Evolutionary conservation across 2,113 vertebrate genomes (phyloP).

Genomic region (Notechis scutatus): DNA sequence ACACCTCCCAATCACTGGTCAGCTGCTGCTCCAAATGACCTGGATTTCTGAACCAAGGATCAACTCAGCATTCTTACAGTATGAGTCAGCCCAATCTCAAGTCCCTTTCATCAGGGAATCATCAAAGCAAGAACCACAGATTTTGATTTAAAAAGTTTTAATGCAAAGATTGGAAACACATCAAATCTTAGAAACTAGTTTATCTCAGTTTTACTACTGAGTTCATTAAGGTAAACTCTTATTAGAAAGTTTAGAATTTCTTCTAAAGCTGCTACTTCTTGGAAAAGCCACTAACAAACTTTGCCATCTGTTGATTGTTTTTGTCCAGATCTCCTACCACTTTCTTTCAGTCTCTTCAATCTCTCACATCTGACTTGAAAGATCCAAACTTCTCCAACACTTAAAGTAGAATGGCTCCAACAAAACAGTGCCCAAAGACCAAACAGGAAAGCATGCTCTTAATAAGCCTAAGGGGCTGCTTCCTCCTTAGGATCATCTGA

Average conservation of each 20-base stretch:
- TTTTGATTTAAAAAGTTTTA: neutral
- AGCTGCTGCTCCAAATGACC: neutral
- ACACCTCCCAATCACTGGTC: neutral
- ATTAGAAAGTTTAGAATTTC: neutral
- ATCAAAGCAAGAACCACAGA: neutral
- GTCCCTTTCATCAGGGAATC: neutral
- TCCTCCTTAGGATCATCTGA: neutral
- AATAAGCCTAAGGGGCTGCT: neutral
- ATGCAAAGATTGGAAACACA: neutral
- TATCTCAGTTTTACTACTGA: neutral
- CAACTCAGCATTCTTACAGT: neutral
- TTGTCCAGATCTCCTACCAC: neutral
- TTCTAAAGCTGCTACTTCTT: neutral
- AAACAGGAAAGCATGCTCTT: neutral
- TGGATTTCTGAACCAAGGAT: neutral
- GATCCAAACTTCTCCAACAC: neutral
- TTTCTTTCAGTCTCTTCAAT: neutral
- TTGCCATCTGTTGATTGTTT: neutral
- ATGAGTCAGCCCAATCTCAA: neutral
- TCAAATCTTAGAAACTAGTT: neutral
- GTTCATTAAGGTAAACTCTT: neutral
- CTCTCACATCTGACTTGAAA: neutral
- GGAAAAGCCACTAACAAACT: neutral
- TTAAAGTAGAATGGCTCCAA: neutral
- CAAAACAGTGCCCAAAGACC: neutral